Conservation (phyloP, 2,888 invertebrate genomes). For the Apamea sordens region DNA sequence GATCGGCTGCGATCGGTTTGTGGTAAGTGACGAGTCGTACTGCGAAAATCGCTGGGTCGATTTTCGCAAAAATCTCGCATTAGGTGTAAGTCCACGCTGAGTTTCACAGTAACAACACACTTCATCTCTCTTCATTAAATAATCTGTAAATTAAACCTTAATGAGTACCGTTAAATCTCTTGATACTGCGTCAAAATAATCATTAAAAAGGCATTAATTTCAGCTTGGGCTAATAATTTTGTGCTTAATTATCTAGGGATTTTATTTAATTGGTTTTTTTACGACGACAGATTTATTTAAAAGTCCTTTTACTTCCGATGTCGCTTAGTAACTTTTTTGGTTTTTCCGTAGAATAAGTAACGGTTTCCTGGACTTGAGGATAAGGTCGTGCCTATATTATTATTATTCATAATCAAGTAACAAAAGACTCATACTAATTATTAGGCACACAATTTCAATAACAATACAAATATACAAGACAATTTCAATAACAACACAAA, state of each 20-base stretch:
- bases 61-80: not conserved
- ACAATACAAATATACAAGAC: no score
- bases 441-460: no score
- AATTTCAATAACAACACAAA: no score
- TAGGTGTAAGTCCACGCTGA: not conserved
- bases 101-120: not conserved
- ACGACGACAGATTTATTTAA: not conserved
- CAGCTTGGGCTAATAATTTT: conserved; percentile 6
- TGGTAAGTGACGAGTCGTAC: not conserved
- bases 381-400: not conserved
- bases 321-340: not conserved
- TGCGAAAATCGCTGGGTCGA: not conserved
- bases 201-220: conserved; percentile 47
- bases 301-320: not conserved
- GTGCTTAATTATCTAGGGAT: conserved; percentile 16
- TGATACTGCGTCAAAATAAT: conserved; percentile 35
- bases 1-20: no score
- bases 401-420: no score
- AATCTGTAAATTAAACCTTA: conserved; percentile 43
- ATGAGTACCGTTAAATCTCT: conserved; percentile 33
- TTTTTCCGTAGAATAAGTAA: not conserved
- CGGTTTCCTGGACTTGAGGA: not conserved
- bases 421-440: no score
- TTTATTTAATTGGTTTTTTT: conserved; percentile 17
- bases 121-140: conserved; percentile 10